Base-by-base conservation (phyloP, 2,888 invertebrate genomes). In the Acholoe squamosa region DNA sequence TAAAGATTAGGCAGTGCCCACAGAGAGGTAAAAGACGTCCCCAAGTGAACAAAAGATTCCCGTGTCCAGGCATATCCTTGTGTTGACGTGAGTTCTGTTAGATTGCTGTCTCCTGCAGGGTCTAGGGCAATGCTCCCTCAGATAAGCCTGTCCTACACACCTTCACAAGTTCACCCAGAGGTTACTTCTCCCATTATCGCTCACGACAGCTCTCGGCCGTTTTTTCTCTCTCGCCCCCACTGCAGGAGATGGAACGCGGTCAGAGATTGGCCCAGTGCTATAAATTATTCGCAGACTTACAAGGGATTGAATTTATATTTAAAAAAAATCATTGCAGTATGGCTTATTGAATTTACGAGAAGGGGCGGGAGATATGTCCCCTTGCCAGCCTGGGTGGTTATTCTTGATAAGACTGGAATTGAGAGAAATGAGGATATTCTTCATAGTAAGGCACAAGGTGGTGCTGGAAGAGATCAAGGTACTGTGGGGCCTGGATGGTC, bases 71-170 rank as follows among this genome's bases (percentile, higher is more conserved):
- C 61, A 61, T 61, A 61, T 61, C 61, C 61, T 61, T 61, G 3
- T 61, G 61, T n/a, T n/a, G 61, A 61, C 61, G 61, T 61, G 61
- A 61, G 61, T n/a, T 61, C 61, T 61, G 61, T 61, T 61, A 61
- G 61, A 61, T 61, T 61, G 10, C 25, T 14, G 19, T 61, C 61
- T n/a, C 3, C 61, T n/a, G 22, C 22, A n/a, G 3, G 10, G 61
- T 5, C 25, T 3, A 61, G 19, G 61, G 19, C 61, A 61, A 61
- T 3, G 10, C 61, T 19, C 61, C 61, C 22, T n/a, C 61, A n/a
- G 61, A 61, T 61, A 61, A 61, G 61, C 19, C 61, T 61, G 61
- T 61, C 61, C 61, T 19, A 61, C 61, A n/a, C 25, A n/a, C 43
- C 54, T 10, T 61, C 61, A n/a, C 19, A n/a, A 61, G 61, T 5